Evolutionary conservation across 64 coral and sea anemone species (phyloP), one percentile per base, ranked within the genome.

Genomic region (Hydrozoanthus tunicans): DNA sequence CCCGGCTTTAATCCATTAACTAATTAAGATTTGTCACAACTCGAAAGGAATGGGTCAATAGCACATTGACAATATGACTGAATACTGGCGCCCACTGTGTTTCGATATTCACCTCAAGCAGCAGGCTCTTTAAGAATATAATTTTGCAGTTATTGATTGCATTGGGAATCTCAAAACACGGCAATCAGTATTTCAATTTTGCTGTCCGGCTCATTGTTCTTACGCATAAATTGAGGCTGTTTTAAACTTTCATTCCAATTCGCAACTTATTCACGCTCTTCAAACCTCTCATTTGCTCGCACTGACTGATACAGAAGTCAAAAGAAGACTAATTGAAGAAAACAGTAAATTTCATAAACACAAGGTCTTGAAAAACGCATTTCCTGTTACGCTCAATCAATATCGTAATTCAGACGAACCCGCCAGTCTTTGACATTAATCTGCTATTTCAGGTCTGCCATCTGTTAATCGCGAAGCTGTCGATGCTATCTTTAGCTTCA

Each of bases 391-490:
- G 55, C 56, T 58, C 20, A 74, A 26, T 64, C 12, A 82, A 60
- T 82, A 82, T 65, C 80, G 59, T 52, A 65, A 88, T 88, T 59
- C 84, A 88, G 74, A 88, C 20, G 84, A 59, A 9, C n/a, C 84
- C 67, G 84, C 73, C 57, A 56, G 23, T 53, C 5, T 51, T 88
- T 88, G 84, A 74, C 67, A 61, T 54, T 14, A 78, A 58, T 6
- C 14, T 72, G 20, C 66, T 74, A 69, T 51, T 75, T 88, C 70
- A 59, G 74, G 55, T 15, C 55, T 14, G 54, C 67, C 68, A 86
- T 86, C 83, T 86, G 83, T 86, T 74, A 69, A 59, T 58, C 55
- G 55, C 59, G 56, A 88, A 88, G 43, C 43, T 58, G 52, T 56
- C 68, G 60, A 66, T n/a, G 53, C 56, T 88, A 60, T 88, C 84